Evolutionary conservation across 2,888 invertebrate species (phyloP).

Genomic region (Cerceris rybyensis): DNA sequence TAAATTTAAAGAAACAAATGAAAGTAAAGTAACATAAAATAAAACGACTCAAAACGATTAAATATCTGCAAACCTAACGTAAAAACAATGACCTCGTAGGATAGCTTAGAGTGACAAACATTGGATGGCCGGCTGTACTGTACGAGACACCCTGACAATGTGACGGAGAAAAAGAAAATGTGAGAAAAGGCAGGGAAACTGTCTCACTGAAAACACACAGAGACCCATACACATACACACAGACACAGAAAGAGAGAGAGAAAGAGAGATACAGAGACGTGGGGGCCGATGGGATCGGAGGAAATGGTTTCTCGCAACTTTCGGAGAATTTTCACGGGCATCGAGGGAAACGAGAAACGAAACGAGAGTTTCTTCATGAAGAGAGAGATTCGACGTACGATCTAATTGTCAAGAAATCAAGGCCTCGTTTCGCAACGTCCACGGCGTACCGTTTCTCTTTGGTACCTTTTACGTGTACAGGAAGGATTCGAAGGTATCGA

Average conservation of each 20-base stretch:
- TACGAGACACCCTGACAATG: slow-evolving; percentile 64
- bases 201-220: slow-evolving; percentile 10
- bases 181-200: slow-evolving; percentile 39
- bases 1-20: not conserved
- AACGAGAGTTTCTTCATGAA: slow-evolving; percentile 15
- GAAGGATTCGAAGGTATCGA: slow-evolving; percentile 13
- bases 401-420: not conserved
- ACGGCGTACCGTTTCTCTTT: not conserved
- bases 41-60: slow-evolving; percentile 6
- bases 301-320: slow-evolving; percentile 46
- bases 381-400: not conserved
- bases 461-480: not conserved
- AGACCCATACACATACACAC: slow-evolving; percentile 22
- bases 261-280: slow-evolving; percentile 41
- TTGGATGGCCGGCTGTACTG: slow-evolving; percentile 72
- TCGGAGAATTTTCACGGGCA: slow-evolving; percentile 35
- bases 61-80: slow-evolving; percentile 45
- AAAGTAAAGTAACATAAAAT: not conserved
- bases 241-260: slow-evolving; percentile 17
- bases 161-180: slow-evolving; percentile 24
- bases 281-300: slow-evolving; percentile 42
- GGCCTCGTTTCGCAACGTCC: not conserved
- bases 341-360: slow-evolving; percentile 32
- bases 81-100: slow-evolving; percentile 72
- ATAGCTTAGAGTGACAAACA: slow-evolving; percentile 75